Evolutionary conservation across 2,113 vertebrate genomes (phyloP).

Genomic region (Poicephalus gulielmi): DNA sequence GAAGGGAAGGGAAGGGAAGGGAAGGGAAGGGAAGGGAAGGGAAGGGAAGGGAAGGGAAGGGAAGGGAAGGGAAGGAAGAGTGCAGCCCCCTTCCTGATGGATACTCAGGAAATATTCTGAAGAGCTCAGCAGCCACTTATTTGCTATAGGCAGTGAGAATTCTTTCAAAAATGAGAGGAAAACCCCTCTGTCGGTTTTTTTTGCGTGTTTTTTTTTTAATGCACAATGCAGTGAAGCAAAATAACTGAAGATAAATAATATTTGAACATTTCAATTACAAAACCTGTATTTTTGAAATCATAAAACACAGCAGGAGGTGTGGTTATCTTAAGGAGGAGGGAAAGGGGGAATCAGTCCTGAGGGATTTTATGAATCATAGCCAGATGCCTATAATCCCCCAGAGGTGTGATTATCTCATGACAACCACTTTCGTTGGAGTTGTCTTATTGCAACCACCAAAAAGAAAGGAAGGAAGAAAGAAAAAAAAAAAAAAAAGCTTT

Average conservation of each 20-base stretch:
- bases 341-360: conserved; percentile 10
- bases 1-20: too few relatives aligned
- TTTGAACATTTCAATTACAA: neutral
- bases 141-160: neutral
- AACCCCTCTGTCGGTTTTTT: neutral
- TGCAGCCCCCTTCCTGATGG: neutral
- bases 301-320: conserved; percentile 15
- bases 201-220: neutral
- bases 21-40: too few relatives aligned
- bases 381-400: conserved; percentile 53
- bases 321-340: conserved; percentile 20
- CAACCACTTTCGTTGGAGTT: conserved; percentile 17
- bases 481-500: neutral
- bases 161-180: neutral
- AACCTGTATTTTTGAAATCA: conserved; percentile 21
- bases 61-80: too few relatives aligned
- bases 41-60: too few relatives aligned
- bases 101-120: neutral
- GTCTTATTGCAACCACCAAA: conserved; percentile 7
- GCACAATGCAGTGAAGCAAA: neutral
- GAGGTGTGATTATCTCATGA: conserved; percentile 61
- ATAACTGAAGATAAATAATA: conserved; percentile 1
- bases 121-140: neutral
- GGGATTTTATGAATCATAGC: conserved; percentile 54
- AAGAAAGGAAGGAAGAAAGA: neutral